Evolutionary conservation across 2,888 invertebrate genomes (phyloP), one percentile per base, ranked within the genome.

Genomic region (Orgyia antiqua): DNA sequence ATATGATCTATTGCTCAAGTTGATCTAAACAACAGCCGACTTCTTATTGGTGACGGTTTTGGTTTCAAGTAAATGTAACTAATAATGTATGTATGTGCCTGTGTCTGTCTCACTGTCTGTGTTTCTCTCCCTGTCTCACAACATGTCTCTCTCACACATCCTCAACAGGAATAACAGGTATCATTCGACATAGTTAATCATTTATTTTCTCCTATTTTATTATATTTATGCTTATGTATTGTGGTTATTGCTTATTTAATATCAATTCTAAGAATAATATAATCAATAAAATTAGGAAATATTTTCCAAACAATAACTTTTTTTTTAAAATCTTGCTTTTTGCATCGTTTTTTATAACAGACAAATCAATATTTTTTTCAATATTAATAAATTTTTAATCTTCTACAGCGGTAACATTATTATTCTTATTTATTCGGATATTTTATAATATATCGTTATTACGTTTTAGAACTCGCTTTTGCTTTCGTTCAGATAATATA

Each of bases 131-230:
- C 76, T 79, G 64, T 82, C 60, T 78, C 82, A 79, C 77, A 48
- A 82, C 82, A 80, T 79, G 80, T 80, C 82, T 83, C 75, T 79
- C 79, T 76, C 80, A 82, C 80, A 77, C 68, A 75, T 71, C 73
- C 68, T 65, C 68, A 68, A 62, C 83, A 86, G 86, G 86, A 80
- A 86, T 86, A 75, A 84, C 86, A 86, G 86, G 86, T 86, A 86
- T 79, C 75, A 78, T 71, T 70, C 64, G 69, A 67, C 51, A 57
- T 52, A 49, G 52, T 60, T 57, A 58, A 67, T 67, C 63, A 62
- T 60, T 48, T 42, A 52, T 67, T 65, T 65, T 58, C 36, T 40
- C 60, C 63, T 48, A 56, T 59, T 57, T 69, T 55, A 64, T 49
- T 57, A 64, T 58, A 46, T 56, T 57, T 66, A 47, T 40, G 84